Conservation (phyloP, 2,888 invertebrate genomes). For the Panopea generosa region DNA sequence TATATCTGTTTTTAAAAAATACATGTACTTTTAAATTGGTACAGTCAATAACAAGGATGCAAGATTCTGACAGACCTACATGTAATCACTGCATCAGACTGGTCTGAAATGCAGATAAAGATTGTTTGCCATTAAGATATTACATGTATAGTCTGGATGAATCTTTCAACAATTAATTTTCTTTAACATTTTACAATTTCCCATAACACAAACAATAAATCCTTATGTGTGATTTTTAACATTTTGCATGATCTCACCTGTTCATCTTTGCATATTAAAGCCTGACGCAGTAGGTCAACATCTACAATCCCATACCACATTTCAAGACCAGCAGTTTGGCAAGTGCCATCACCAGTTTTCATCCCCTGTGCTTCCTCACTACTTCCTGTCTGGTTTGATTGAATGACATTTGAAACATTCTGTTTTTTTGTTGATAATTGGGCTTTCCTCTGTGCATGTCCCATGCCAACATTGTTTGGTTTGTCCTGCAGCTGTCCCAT, state of each 20-base stretch:
- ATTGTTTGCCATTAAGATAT: no score
- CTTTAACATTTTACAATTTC: no score
- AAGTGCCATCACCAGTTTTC: neutral
- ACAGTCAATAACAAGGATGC: no score
- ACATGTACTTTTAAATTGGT: no score
- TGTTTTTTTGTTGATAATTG: neutral
- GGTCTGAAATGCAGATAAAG: no score
- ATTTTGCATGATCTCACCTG: constrained; percentile 88
- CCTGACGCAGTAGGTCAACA: constrained; percentile 87
- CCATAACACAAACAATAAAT: no score
- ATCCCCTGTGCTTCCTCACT: neutral
- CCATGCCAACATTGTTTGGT: neutral
- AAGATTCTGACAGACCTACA: no score
- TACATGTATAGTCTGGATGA: no score
- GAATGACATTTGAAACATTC: neutral
- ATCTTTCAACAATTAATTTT: no score
- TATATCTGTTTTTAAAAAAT: no score
- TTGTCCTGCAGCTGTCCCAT: constrained; percentile 71
- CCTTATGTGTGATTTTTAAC: no score
- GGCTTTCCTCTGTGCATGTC: neutral
- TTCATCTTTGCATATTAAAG: constrained; percentile 88
- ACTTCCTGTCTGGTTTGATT: neutral
- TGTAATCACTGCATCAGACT: no score
- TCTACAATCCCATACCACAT: constrained; percentile 88
- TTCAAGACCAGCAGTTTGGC: constrained; percentile 3